Base-by-base conservation (phyloP, 2,797 vertebrate genomes). In the Kryptolebias ocellatus region DNA sequence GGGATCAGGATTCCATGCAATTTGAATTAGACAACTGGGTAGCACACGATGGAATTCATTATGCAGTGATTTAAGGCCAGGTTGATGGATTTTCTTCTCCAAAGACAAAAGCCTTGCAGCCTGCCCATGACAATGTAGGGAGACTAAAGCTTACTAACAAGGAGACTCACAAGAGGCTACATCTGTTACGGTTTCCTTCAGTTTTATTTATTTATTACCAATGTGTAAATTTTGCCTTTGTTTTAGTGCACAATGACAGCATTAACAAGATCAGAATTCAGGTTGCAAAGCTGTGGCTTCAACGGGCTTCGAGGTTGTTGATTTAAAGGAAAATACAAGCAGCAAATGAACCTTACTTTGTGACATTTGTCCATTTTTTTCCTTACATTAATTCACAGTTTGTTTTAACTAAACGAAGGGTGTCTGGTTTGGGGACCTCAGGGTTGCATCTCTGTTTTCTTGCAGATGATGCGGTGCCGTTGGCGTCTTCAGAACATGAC, bases 21-120 rank as follows among this genome's bases (percentile, higher is more conserved):
- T 90, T 89, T 84, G 88, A 91, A 91, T 90, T 89, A 91, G 86
- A 89, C 87, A 89, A 87, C 81, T 72, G 82, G 78, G 72, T 71
- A 79, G 73, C 65, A 7, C 53, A 51, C 76, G 60, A 67, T 58
- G 57, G 56, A 81, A 89, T 90, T 89, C 78, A 90, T 92, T 89
- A 90, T 82, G 72, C 79, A 78, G 81, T 74, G 84, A 87, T 86
- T 90, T 89, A 84, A 87, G 85, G 74, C 39, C 83, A 81, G 85
- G 83, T 87, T 88, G 85, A 89, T 88, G 86, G 81, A 83, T 83
- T 83, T 78, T 61, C 58, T 73, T 73, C 67, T 83, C 62, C 39
- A 67, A 70, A 88, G 68, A 87, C 77, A 81, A 85, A 86, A 78
- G 78, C 80, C 67, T 74, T 0, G 53, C 76, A 78, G 68, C 31